Conservation (phyloP, 2,888 invertebrate species). For the Perdita meconis region DNA sequence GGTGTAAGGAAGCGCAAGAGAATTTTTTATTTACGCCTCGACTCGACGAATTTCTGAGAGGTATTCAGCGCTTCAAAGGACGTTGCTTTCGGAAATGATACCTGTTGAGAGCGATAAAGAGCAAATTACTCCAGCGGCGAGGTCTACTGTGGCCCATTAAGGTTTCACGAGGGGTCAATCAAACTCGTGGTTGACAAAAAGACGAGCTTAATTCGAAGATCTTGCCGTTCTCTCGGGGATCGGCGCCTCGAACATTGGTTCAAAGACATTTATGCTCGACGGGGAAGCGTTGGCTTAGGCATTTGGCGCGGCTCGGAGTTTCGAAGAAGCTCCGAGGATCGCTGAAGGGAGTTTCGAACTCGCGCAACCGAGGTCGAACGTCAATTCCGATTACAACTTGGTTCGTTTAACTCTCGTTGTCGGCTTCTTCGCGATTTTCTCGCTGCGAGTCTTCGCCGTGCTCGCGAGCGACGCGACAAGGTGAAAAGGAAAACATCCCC, state of each 20-base stretch:
- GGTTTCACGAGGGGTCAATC: constrained; percentile 23
- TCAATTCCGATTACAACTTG: constrained; percentile 69
- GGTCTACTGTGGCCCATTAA: constrained; percentile 32
- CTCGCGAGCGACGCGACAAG: constrained; percentile 23
- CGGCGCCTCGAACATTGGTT: constrained; percentile 18
- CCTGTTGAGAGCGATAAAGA: not conserved
- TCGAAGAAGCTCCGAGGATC: constrained; percentile 25
- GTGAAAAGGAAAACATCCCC: constrained; percentile 43
- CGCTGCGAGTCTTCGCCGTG: constrained; percentile 48
- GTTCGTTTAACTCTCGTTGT: constrained; percentile 74
- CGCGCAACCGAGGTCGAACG: constrained; percentile 51
- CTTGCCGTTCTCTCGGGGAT: constrained; percentile 21
- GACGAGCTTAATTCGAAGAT: constrained; percentile 12
- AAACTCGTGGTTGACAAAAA: constrained; percentile 34
- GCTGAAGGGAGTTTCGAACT: constrained; percentile 43
- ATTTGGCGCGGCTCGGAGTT: constrained; percentile 39
- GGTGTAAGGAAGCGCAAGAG: too few relatives aligned
- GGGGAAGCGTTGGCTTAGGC: constrained; percentile 44
- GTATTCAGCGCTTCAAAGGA: not conserved
- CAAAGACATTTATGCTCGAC: constrained; percentile 29
- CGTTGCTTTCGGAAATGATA: not conserved
- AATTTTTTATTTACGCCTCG: too few relatives aligned
- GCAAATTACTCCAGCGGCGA: constrained; percentile 38
- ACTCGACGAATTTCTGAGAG: not conserved
- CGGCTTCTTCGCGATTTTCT: constrained; percentile 47